A percentile compares a stretch with the other conserved stretches of the same genome.
phyloP scores from a whole-genome alignment of 2,888 invertebrate species.

The Chelonus formosanus region DNA sequence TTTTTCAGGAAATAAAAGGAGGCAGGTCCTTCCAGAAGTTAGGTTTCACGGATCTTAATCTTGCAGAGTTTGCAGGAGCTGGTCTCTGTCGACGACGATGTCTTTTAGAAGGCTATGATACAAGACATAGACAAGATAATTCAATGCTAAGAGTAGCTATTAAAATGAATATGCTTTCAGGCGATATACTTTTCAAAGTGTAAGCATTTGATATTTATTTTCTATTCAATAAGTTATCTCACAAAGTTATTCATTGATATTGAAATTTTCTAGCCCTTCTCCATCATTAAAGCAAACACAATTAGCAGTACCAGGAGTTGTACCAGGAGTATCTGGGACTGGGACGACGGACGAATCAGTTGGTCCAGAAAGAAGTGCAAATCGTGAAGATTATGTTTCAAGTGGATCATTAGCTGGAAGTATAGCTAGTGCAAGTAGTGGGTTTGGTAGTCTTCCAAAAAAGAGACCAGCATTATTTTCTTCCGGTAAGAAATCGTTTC shows the following conservation, averaged over 20 bases:
- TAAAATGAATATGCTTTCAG: slow-evolving; percentile 92
- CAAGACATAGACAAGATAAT: slow-evolving; percentile 92
- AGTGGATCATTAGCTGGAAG: slow-evolving; percentile 71
- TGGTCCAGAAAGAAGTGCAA: slow-evolving; percentile 61
- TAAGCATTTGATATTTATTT: slow-evolving; percentile 67
- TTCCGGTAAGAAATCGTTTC: slow-evolving; percentile 59
- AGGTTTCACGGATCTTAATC: slow-evolving; percentile 96
- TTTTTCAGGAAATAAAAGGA: slow-evolving; percentile 72
- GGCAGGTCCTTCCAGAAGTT: slow-evolving; percentile 93
- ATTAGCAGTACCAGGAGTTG: slow-evolving; percentile 63
- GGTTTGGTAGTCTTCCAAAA: slow-evolving; percentile 86
- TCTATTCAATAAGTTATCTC: too few relatives aligned
- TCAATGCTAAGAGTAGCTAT: slow-evolving; percentile 92
- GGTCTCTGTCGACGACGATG: slow-evolving; percentile 87
- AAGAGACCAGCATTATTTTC: slow-evolving; percentile 72
- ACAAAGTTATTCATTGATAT: slow-evolving; percentile 30
- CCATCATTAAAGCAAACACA: slow-evolving; percentile 71
- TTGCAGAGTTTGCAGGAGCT: slow-evolving; percentile 95
- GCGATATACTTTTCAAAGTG: slow-evolving; percentile 98
- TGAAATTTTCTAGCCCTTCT: slow-evolving; percentile 69
- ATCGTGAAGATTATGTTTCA: slow-evolving; percentile 69
- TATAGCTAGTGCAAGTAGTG: slow-evolving; percentile 80
- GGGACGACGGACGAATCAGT: slow-evolving; percentile 54
- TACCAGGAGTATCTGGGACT: slow-evolving; percentile 55
- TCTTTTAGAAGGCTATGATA: slow-evolving; percentile 94